These are phyloP conservation scores for Torymus aiolomorphi DNA, from an alignment of 2,888 invertebrate species.

Conservation along the genomic window DNA sequence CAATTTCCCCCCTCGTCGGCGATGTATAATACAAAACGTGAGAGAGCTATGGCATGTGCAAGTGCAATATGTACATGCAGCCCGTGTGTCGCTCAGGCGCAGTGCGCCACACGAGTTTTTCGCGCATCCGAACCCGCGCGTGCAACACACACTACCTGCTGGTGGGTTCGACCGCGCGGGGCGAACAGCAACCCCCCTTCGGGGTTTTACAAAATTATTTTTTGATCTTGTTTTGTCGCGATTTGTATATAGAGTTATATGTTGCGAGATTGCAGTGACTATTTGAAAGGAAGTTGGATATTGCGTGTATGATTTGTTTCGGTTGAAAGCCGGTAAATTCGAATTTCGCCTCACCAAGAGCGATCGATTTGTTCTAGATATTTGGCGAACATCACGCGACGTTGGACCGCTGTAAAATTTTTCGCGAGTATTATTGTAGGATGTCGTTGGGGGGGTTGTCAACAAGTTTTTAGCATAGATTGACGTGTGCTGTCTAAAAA, in stretches of 20 bases:
- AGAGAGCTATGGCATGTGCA: neutral
- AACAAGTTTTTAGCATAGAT: neutral
- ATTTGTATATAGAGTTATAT: no score
- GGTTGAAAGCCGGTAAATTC: neutral
- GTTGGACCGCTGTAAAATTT: neutral
- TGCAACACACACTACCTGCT: neutral
- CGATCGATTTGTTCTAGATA: constrained; percentile 25
- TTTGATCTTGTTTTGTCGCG: no score
- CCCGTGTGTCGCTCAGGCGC: constrained; percentile 40
- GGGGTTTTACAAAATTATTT: constrained; percentile 6
- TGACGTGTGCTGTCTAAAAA: neutral
- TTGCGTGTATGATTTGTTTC: neutral
- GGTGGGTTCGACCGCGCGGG: neutral
- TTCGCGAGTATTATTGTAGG: neutral
- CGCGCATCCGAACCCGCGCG: constrained; percentile 6
- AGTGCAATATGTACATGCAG: constrained; percentile 19
- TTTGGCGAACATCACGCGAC: constrained; percentile 3
- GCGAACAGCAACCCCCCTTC: neutral
- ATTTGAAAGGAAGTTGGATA: neutral
- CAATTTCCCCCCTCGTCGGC: constrained; percentile 22
- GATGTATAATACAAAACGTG: constrained; percentile 9
- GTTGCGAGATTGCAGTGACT: neutral
- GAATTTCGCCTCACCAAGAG: neutral
- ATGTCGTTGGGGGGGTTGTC: neutral
- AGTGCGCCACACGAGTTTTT: constrained; percentile 21